Evolutionary conservation across 2,113 vertebrate genomes (phyloP).

Genomic region (Todiramphus chloris): DNA sequence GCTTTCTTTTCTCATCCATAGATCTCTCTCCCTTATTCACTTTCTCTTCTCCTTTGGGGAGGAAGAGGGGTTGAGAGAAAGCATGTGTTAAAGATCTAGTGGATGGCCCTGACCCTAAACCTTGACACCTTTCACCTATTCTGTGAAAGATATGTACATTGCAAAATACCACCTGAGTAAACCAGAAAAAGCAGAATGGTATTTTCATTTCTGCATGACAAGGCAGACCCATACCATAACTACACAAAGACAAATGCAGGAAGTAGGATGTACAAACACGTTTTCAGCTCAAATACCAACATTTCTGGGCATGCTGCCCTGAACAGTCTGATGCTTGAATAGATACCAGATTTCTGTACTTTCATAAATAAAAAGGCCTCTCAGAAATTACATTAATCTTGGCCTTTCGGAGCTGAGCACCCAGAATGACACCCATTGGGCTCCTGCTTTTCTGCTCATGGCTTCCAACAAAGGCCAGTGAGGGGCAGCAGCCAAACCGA

Average conservation of each 20-base stretch:
- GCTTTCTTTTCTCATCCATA: too few species aligned
- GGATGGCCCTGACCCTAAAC: too few species aligned
- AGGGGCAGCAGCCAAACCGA: background rate
- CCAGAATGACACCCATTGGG: fast-evolving
- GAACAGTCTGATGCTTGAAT: background rate
- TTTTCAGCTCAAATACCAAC: constrained; percentile 6
- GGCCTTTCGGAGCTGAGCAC: background rate
- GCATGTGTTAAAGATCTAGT: too few species aligned
- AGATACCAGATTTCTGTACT: background rate
- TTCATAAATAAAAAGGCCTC: background rate
- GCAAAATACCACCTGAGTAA: constrained; percentile 80
- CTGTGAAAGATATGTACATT: constrained; percentile 79
- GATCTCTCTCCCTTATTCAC: too few species aligned
- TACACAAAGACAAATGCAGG: background rate
- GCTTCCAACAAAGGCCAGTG: background rate
- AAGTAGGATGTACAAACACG: background rate
- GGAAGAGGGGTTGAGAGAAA: too few species aligned
- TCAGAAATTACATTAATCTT: background rate
- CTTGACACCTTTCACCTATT: too few species aligned
- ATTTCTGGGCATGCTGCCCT: background rate
- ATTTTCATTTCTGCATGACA: background rate
- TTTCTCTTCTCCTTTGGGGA: too few species aligned
- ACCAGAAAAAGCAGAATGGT: background rate
- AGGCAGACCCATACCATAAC: background rate
- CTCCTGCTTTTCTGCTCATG: background rate